Conservation (phyloP, 2,113 vertebrate species). For the Scomber colias region DNA sequence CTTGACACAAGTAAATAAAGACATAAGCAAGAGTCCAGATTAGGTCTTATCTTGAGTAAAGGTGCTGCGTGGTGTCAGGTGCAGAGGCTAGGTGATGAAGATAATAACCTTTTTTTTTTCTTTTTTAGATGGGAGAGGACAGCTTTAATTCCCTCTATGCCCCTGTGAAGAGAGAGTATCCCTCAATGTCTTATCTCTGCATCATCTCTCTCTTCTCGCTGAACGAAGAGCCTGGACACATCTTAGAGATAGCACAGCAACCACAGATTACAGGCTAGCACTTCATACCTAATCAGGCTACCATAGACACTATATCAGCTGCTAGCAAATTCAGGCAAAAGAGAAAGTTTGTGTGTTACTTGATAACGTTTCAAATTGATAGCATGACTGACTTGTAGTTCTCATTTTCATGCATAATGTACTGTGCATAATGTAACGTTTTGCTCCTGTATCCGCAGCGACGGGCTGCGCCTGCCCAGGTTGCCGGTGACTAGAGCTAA, state of each 20-base stretch:
- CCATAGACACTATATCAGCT: conserved; percentile 23
- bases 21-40: conserved; percentile 81
- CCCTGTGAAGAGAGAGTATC: conserved; percentile 74
- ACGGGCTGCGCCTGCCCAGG: conserved; percentile 42
- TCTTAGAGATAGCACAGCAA: conserved; percentile 69
- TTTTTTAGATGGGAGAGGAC: conserved; percentile 71
- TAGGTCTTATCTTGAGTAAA: conserved; percentile 85
- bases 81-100: conserved; percentile 74
- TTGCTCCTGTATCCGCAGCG: conserved; percentile 29
- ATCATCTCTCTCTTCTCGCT: conserved; percentile 72
- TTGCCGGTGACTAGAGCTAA: conserved; percentile 69
- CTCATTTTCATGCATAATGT: conserved; percentile 53
- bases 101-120: conserved; percentile 77
- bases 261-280: conserved; percentile 58
- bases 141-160: conserved; percentile 79
- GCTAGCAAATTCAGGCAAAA: conserved; percentile 27
- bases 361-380: conserved; percentile 33
- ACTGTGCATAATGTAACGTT: conserved; percentile 26
- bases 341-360: conserved; percentile 31
- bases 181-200: conserved; percentile 79
- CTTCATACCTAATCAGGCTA: conserved; percentile 58
- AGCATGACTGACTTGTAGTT: conserved; percentile 36
- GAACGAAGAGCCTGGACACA: conserved; percentile 69
- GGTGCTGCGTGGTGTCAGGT: conserved; percentile 76
- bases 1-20: conserved; percentile 82